Base-by-base conservation (phyloP, 2,113 vertebrate species). In the Gnathonemus longibarbis region DNA sequence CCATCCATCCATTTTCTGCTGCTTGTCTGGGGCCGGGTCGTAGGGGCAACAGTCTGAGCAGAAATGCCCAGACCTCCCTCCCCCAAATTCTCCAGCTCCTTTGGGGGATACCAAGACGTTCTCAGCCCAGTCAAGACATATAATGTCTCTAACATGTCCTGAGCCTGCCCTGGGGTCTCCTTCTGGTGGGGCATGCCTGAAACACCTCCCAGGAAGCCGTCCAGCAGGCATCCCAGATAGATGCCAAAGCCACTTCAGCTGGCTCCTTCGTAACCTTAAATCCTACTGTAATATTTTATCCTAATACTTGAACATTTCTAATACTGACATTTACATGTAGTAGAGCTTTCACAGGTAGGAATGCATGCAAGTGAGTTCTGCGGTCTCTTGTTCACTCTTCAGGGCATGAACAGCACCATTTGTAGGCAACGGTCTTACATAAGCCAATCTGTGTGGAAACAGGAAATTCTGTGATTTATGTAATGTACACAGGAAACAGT, bases 381-480 rank as follows among this genome's bases (percentile, higher is more conserved):
- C 48, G 15, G 11, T 42, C 5, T 7, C 31, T 89, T 48, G 0
- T 31, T 17, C 19, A 27, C 74, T 56, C 11, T 52, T 8, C 13
- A 19, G 70, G 13, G 50, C 42, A 19, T 58, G 77, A 58, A n/a
- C 35, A 45, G 77, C 52, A 35, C 8, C 39, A 84, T 84, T 49
- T 90, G 89, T 58, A 90, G 62, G 56, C 45, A 90, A 46, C 1
- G 7, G 48, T 19, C 50, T 42, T 80, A 49, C 35, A 90, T 56
- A 48, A 88, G 21, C n/a, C 48, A 70, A 15, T 87, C 66, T 90
- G 27, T 56, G 84, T 87, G 48, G 58, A 86, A 87, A 74, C 49
- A 56, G 89, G 89, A 90, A 88, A 77, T 77, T 90, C 89, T 27
- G 24, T 90, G 84, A 90, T 90, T 90, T 87, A 87, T 90, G 62